Base-by-base conservation (phyloP, 1,140 invertebrate species). In the Coboldia fuscipes region DNA sequence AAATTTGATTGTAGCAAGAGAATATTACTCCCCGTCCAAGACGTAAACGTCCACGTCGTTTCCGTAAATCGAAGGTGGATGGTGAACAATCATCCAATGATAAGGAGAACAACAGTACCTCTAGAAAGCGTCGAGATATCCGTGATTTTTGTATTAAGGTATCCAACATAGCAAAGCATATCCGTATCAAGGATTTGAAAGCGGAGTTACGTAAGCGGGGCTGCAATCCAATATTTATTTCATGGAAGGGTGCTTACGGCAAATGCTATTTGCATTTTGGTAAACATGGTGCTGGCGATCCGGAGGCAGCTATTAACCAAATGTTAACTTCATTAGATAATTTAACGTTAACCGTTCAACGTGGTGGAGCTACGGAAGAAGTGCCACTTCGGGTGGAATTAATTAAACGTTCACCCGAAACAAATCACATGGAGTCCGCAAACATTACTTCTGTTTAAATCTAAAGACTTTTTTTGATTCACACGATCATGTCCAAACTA, bases 211-310 rank as follows among this genome's bases (percentile, higher is more conserved):
- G 50, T 16, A 61, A 67, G 35, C 57, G 65, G 30, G 65, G 66
- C 28, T 60, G 70, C 26, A 68, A 63, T 45, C 68, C 65, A 32
- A 59, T 54, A 33, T 60, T 61, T 35, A 72, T 72, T 38, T 63
- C 60, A 34, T 72, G 71, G 70, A 35, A 35, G 18, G 58, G 61
- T 37, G 63, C 66, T 6, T 55, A 57, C 36, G 68, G 69, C 14
- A 61, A 63, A 38, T 70, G 68, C 43, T 66, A 60, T 39, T 52
- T 72, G 30, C 66, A 71, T 42, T 72, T 70, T 41, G 58, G 57
- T 18, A 70, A 68, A 45, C 47, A 60, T 9, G 46, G 48, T 13
- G 45, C 42, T n/a, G 48, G 51, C n/a, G 54, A 50, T 13, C 41
- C 53, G 15, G 51, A 56, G 4, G 34, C 55, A 14, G 57, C 60